Evolutionary conservation across 2,888 invertebrate genomes (phyloP), one percentile per base, ranked within the genome.

Genomic region (Megaustenia siamemsis): DNA sequence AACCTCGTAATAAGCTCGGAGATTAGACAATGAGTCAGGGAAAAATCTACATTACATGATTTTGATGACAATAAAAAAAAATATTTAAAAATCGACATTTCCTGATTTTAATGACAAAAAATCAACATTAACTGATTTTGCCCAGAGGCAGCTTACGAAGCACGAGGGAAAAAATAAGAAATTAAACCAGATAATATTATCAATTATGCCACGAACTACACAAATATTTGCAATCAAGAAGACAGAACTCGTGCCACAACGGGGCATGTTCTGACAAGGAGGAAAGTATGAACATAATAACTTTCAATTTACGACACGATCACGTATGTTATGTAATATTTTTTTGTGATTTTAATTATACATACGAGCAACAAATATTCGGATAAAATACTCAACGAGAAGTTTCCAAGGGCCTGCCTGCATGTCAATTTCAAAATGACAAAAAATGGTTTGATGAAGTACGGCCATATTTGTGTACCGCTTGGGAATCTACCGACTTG

Each of bases 261-360:
- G 28, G n/a, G 28, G 43, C 28, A n/a, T 45, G 45, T 45, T 45
- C 24, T 73, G 43, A 28, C 45, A 73, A 45, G 45, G 45, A 43
- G 5, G 28, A 73, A 73, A 73, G 8, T 2, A 69, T n/a, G 45
- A 45, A 45, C 8, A 45, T n/a, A 45, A n/a, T 1, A 45, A 15
- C n/a, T 28, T 45, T 45, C 71, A 73, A 73, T 45, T 73, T 73
- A n/a, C 43, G 45, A 73, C 71, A 73, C 43, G 43, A 73, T 73
- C 28, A 12, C 1, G 45, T 45, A 28, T 28, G 45, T 73, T 43
- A n/a, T 43, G 43, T 45, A 2, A 8, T 28, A 45, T 28, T n/a
- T 73, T 35, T 43, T 43, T 45, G 45, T 43, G n/a, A n/a, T n/a
- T 45, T 73, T 43, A 45, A 73, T 73, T 73, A 45, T 45, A 73